phyloP scores from a whole-genome alignment of 2,888 invertebrate genomes.

The Hirtodrosophila histrioides region DNA sequence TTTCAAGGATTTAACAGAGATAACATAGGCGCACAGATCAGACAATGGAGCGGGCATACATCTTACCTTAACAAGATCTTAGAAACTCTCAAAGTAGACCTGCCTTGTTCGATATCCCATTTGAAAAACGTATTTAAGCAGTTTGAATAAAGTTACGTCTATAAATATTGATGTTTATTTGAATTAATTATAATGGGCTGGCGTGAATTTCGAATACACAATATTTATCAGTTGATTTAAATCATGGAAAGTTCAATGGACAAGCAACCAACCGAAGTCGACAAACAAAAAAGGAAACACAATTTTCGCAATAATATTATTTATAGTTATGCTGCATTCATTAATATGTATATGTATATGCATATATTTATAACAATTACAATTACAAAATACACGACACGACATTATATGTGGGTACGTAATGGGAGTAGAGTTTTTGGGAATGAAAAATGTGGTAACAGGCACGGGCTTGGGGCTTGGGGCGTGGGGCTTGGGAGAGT shows the following conservation, averaged over 20 bases:
- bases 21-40: too few relatives aligned
- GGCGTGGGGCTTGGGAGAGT: too few relatives aligned
- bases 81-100: too few relatives aligned
- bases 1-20: too few relatives aligned
- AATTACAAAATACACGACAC: slow-evolving; percentile 72
- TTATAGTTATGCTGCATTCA: slow-evolving; percentile 16
- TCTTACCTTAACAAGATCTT: too few relatives aligned
- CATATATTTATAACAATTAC: slow-evolving; percentile 68
- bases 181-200: slow-evolving; percentile 52
- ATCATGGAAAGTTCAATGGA: slow-evolving; percentile 3
- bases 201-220: slow-evolving; percentile 55
- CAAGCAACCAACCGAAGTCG: slow-evolving; percentile 20
- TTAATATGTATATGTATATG: slow-evolving; percentile 30
- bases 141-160: slow-evolving; percentile 28
- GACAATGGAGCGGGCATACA: too few relatives aligned
- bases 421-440: slow-evolving; percentile 1
- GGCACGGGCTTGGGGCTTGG: background rate
- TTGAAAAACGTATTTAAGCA: background rate
- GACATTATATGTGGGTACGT: slow-evolving; percentile 53
- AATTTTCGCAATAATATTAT: slow-evolving; percentile 27
- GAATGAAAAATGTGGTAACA: background rate
- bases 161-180: slow-evolving; percentile 70
- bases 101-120: too few relatives aligned
- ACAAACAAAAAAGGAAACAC: slow-evolving; percentile 27
- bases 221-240: slow-evolving; percentile 15